phyloP scores from a whole-genome alignment of 2,113 vertebrate genomes.

The Nothocercus nigrocapillus region DNA sequence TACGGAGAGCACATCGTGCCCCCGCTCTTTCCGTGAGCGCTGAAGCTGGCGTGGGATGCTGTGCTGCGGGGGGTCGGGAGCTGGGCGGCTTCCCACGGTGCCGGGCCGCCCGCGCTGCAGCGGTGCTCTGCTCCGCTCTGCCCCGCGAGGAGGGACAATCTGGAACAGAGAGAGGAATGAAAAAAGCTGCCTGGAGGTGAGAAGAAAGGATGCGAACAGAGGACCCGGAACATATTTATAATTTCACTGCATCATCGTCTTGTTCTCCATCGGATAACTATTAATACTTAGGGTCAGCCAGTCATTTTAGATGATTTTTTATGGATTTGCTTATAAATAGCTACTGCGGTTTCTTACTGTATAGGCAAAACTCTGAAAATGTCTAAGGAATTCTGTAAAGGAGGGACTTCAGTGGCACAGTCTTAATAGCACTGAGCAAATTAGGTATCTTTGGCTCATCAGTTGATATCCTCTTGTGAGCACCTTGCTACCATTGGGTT shows the following conservation, averaged over 20 bases:
- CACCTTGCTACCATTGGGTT: conserved; percentile 34
- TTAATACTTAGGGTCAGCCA: background rate
- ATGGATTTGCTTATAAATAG: background rate
- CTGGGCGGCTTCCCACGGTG: background rate
- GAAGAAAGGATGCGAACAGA: background rate
- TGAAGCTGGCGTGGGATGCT: background rate
- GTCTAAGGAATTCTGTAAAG: background rate
- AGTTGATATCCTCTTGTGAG: conserved; percentile 22
- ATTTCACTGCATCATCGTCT: background rate
- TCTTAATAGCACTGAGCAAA: conserved; percentile 46
- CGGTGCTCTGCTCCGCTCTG: background rate
- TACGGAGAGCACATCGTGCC: background rate
- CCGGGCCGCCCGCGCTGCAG: background rate
- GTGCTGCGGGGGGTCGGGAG: background rate
- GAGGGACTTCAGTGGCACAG: background rate
- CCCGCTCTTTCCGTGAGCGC: background rate
- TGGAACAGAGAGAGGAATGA: background rate
- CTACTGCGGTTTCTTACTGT: background rate
- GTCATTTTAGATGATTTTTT: background rate
- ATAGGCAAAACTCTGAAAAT: background rate
- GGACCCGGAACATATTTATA: background rate
- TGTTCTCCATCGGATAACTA: background rate
- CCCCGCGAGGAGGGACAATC: background rate
- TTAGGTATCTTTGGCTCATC: conserved; percentile 52
- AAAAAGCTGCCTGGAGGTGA: conserved; percentile 17